Evolutionary conservation across 1,140 invertebrate species (phyloP).

Genomic region (Trichonephila clavipes): DNA sequence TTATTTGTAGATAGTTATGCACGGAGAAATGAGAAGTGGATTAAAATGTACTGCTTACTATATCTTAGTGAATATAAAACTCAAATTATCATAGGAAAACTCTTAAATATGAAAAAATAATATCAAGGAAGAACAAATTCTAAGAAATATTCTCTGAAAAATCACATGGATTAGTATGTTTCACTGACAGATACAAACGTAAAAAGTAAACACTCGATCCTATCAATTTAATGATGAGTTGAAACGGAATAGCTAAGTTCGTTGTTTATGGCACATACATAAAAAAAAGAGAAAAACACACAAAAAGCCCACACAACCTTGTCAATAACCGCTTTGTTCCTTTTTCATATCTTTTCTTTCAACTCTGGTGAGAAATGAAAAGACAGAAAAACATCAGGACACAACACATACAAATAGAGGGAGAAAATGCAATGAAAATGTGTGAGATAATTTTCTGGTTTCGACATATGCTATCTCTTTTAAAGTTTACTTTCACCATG

Average conservation of each 20-base stretch:
- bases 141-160: no score
- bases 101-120: no score
- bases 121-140: no score
- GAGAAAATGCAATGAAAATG: background rate
- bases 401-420: background rate
- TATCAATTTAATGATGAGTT: background rate
- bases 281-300: background rate
- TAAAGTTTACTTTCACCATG: background rate
- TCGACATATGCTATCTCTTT: background rate
- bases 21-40: no score
- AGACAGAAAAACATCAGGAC: background rate
- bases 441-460: background rate
- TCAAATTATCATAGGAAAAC: no score
- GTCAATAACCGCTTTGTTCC: conserved; percentile 10
- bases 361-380: background rate
- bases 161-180: no score
- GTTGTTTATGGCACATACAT: background rate
- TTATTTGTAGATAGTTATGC: no score
- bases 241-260: background rate
- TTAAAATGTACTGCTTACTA: no score
- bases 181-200: no score
- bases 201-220: no score
- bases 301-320: background rate
- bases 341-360: background rate
- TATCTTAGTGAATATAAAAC: no score